These are phyloP conservation scores for Geodia barretti DNA, from an alignment of 37 sponge, comb jelly and placozoan genomes.

Conservation along the genomic window DNA sequence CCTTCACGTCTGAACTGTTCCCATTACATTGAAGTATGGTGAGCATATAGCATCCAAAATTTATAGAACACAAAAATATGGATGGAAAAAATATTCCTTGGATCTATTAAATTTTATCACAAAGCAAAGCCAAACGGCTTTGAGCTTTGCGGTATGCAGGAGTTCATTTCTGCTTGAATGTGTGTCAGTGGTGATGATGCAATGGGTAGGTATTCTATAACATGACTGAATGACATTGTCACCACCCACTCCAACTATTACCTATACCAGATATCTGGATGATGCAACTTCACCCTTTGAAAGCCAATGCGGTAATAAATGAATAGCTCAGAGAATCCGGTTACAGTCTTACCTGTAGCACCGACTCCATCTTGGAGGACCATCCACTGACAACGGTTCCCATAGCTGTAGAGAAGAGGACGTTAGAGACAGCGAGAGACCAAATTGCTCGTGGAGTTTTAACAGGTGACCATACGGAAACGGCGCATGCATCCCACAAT, in stretches of 20 bases:
- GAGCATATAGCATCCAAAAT: background rate
- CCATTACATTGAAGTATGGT: background rate
- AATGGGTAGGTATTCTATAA: too few relatives aligned
- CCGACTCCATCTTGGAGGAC: background rate
- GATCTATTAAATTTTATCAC: background rate
- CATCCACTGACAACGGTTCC: background rate
- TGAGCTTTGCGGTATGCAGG: background rate
- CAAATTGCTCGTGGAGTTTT: too few relatives aligned
- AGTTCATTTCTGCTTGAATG: too few relatives aligned
- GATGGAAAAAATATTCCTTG: background rate
- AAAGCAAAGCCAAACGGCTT: background rate
- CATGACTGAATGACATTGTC: too few relatives aligned
- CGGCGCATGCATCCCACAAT: background rate
- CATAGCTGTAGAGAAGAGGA: background rate
- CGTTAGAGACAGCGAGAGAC: too few relatives aligned
- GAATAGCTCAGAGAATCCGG: too few relatives aligned
- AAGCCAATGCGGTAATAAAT: too few relatives aligned
- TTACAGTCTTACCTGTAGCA: background rate
- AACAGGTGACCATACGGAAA: background rate
- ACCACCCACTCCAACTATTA: too few relatives aligned
- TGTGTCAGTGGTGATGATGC: too few relatives aligned
- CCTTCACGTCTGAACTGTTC: conserved; percentile 70
- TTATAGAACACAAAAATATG: background rate
- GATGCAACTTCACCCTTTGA: too few relatives aligned
- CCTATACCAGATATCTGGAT: too few relatives aligned